These are phyloP conservation scores for Leucania comma DNA, from an alignment of 2,888 invertebrate species.

Conservation along the genomic window DNA sequence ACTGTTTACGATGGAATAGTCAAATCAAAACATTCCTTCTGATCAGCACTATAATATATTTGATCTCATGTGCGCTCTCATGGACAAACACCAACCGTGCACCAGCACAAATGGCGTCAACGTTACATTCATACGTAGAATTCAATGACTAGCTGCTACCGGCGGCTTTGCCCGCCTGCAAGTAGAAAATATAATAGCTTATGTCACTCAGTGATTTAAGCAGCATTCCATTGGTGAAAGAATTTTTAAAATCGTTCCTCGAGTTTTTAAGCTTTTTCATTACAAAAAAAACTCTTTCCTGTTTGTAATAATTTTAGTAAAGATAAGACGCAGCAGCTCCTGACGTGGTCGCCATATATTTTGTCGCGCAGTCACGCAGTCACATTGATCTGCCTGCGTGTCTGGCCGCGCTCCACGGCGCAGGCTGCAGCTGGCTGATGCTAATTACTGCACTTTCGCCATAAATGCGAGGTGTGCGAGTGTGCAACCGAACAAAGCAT, in stretches of 20 bases:
- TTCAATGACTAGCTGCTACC: too few species aligned
- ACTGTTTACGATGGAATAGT: background rate
- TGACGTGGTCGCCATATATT: background rate
- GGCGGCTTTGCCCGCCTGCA: too few species aligned
- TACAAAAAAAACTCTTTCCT: too few species aligned
- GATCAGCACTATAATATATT: background rate
- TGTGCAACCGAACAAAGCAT: background rate
- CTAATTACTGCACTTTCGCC: background rate
- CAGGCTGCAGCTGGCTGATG: background rate
- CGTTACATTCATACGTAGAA: background rate
- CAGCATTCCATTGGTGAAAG: background rate
- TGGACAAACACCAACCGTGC: background rate
- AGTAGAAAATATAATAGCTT: too few species aligned
- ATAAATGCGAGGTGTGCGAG: background rate
- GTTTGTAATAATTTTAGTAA: too few species aligned
- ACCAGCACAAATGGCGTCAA: background rate
- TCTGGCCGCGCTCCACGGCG: conserved; percentile 6
- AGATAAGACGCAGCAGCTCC: background rate
- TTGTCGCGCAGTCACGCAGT: background rate
- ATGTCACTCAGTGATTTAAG: too few species aligned
- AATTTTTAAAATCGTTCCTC: too few species aligned
- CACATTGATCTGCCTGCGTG: background rate
- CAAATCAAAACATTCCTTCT: background rate
- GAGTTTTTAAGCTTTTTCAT: too few species aligned
- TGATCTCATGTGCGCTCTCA: background rate